Evolutionary conservation across 1,140 invertebrate species (phyloP), one percentile per base, ranked within the genome.

Genomic region (Bicyclus anynana): DNA sequence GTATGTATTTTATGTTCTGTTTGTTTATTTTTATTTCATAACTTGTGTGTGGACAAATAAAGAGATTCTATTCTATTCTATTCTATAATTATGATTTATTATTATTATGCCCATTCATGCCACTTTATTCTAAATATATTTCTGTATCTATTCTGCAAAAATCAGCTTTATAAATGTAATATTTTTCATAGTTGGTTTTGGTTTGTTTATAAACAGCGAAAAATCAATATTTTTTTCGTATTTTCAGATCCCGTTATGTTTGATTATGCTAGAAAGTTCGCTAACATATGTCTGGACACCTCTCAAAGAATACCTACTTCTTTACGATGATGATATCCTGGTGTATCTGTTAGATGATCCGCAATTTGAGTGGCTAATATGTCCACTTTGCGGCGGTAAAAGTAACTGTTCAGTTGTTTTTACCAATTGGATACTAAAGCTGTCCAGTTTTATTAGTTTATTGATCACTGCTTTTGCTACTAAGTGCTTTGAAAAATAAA

Each of bases 241-340:
- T n/a, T 66, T 63, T 21, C 67, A 79, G 73, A 48, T 79, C 29
- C 66, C 65, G 4, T 12, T 69, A 44, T 62, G 60, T 5, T 14
- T 74, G 18, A 23, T 67, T 17, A 9, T 74, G 13, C 33, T 78
- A 5, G 73, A 79, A 72, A 57, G 26, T 44, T 72, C 73, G 5
- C 33, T 74, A 1, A 26, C 52, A 26, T 67, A 74, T 44, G 10
- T 70, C 18, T 79, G 73, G 76, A 58, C 62, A n/a, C 59, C 46
- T 12, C 14, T 79, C 2, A 48, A 76, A 64, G 59, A 71, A 13
- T 72, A 67, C 44, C 37, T 75, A 26, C 56, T 72, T 16, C 47
- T 49, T 0, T 61, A 75, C 53, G 51, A 65, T 5, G 73, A 78
- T 69, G 60, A 69, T 50, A 48, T 76, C 56, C 62, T 78, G 48